A percentile compares a stretch with the other conserved stretches of the same genome.
Evolutionary conservation across 2,888 invertebrate species (phyloP).

Genomic region (Agrochola lychnidis): DNA sequence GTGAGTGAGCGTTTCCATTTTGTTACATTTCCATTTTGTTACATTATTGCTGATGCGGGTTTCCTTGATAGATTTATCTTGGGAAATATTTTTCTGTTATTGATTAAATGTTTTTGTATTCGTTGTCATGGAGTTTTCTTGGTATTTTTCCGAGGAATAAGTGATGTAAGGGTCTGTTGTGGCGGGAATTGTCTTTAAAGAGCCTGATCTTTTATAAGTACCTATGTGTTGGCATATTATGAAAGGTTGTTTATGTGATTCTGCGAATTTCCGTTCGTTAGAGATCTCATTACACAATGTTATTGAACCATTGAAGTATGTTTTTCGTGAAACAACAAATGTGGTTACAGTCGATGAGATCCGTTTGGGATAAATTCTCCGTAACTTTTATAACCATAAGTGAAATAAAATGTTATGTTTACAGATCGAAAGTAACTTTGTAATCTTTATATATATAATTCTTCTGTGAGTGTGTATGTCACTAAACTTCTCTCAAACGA

Average conservation of each 20-base stretch:
- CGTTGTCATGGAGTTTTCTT: slow-evolving; percentile 22
- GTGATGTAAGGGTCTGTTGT: background rate
- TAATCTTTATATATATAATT: no score
- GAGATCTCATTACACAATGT: background rate
- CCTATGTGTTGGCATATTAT: background rate
- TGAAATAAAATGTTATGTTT: background rate
- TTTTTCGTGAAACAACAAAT: background rate
- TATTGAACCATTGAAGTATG: background rate
- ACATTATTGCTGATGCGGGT: slow-evolving; percentile 50
- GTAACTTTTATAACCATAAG: background rate
- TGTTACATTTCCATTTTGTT: slow-evolving; percentile 38
- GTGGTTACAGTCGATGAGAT: background rate
- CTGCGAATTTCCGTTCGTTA: background rate
- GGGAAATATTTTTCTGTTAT: slow-evolving; percentile 41
- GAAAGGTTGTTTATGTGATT: background rate
- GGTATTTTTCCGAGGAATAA: slow-evolving; percentile 8
- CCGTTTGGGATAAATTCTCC: background rate
- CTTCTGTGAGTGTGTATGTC: no score
- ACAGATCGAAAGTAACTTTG: background rate
- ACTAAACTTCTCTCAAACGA: no score
- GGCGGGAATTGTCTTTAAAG: slow-evolving; percentile 5
- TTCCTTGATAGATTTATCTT: slow-evolving; percentile 50
- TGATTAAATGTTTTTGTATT: slow-evolving; percentile 36
- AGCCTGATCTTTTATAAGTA: background rate
- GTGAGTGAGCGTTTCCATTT: slow-evolving; percentile 35